Evolutionary conservation across 2,888 invertebrate species (phyloP), one percentile per base, ranked within the genome.

Genomic region (Oithona nana): DNA sequence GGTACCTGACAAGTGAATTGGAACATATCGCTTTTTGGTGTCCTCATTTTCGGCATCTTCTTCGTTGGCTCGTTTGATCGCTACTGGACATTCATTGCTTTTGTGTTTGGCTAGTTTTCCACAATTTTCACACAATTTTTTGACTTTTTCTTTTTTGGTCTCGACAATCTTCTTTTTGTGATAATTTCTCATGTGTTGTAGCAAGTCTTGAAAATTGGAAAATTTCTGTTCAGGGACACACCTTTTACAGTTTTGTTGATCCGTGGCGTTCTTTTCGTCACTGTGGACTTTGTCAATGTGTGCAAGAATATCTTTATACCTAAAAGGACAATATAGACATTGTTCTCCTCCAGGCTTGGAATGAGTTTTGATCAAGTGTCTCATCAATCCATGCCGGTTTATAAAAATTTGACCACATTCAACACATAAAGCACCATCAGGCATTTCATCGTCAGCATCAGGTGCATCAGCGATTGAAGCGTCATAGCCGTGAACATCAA

Each of bases 401-500:
- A 22, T 39, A 28, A 59, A 59, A 28, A 28, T 24, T 49, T 59
- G 49, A 13, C 59, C 59, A 11, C 59, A 59, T 28, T 59, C 59
- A 8, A 50, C 22, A n/a, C 59, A 59, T 13, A 59, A 20, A 26
- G 59, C 59, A 28, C 59, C 59, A 59, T 59, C 59, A 11, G 59
- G 59, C 22, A 24, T 20, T 24, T 54, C 54, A 24, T 48, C 49
- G 28, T 59, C 59, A 28, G n/a, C 28, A 28, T 2, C 49, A n/a
- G 20, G 29, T 6, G 48, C 24, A 8, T 48, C 49, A 2, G 49
- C 50, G 22, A 48, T 24, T 11, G 13, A 26, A 13, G 24, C 24
- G n/a, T 59, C 59, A 28, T 59, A 59, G 24, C 28, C 59, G n/a
- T 59, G 59, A 22, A 59, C 50, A 28, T 59, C 59, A 4, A 29